Evolutionary conservation across 1,140 invertebrate species (phyloP).

Genomic region (Neodiprion fabricii): DNA sequence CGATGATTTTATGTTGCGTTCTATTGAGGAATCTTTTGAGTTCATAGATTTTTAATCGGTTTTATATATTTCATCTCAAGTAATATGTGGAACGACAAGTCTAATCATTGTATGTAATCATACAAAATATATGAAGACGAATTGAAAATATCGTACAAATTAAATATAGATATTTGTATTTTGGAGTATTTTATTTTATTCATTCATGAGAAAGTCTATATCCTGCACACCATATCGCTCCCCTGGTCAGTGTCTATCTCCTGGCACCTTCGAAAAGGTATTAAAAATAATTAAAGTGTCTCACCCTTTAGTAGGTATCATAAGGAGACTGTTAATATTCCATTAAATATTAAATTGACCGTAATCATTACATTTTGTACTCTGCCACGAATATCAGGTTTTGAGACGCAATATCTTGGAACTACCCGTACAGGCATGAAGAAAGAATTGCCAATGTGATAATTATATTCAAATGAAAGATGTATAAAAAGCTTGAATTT

Average conservation of each 20-base stretch:
- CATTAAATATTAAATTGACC: not conserved
- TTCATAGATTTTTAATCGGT: not conserved
- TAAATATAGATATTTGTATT: not conserved
- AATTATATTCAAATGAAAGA: too few species aligned
- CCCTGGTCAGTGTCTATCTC: too few species aligned
- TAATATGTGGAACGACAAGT: not conserved
- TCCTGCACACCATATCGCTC: too few species aligned
- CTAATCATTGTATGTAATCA: not conserved
- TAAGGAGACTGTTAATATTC: not conserved
- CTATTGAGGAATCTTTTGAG: not conserved
- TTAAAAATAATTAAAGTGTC: not conserved
- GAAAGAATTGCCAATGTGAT: too few species aligned
- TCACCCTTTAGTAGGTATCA: not conserved
- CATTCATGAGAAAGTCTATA: not conserved
- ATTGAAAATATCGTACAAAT: not conserved
- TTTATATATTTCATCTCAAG: not conserved
- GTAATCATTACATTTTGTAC: not conserved
- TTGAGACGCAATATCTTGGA: too few species aligned
- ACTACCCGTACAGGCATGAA: too few species aligned
- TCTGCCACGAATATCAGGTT: not conserved
- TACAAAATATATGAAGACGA: not conserved
- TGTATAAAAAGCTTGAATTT: too few species aligned
- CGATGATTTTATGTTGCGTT: not conserved
- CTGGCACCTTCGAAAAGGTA: not conserved
- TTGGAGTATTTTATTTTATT: not conserved